Evolutionary conservation across 2,797 vertebrate species (phyloP), one percentile per base, ranked within the genome.

Genomic region (Alosa sapidissima): DNA sequence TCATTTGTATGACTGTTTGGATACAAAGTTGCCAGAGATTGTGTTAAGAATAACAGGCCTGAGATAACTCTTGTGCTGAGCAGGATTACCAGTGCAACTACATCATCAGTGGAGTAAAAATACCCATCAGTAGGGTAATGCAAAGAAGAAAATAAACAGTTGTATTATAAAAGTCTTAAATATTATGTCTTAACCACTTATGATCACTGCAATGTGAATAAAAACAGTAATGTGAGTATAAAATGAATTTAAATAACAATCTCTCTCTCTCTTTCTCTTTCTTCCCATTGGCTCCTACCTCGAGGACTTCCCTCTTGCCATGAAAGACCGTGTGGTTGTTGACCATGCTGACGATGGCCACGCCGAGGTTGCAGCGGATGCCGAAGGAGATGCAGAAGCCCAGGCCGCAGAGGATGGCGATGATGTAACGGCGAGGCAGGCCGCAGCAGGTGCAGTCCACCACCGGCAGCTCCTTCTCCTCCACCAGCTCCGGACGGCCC

Each of bases 381-480:
- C 97, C 97, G n/a, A 98, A 98, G 54, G 97, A 98, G 94, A 98
- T 98, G 92, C 97, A 98, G 93, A 98, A 98, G 1, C 97, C 97
- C 82, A 98, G 92, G 9, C 96, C 97, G 1, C 96, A 97, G 89
- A 99, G 96, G 87, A 99, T 95, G 90, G 97, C 97, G 81, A 99
- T 98, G 87, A 98, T 97, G 91, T 98, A 98, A 21, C 97, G 96
- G 36, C 97, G 95, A 0, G 97, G 97, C 78, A 98, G 84, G n/a
- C 97, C 97, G 0, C 95, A 98, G 91, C 97, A 99, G 0, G 97
- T 97, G 88, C 97, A 99, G 92, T 99, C 97, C 87, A 98, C 91
- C 13, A 98, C 86, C 0, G 97, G 97, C 82, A 95, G 91, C 58
- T 94, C 94, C 85, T 96, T 96, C 89, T 96, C 95, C 82, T 93